phyloP scores from a whole-genome alignment of 2,113 vertebrate species.

The Arizona elegans region DNA sequence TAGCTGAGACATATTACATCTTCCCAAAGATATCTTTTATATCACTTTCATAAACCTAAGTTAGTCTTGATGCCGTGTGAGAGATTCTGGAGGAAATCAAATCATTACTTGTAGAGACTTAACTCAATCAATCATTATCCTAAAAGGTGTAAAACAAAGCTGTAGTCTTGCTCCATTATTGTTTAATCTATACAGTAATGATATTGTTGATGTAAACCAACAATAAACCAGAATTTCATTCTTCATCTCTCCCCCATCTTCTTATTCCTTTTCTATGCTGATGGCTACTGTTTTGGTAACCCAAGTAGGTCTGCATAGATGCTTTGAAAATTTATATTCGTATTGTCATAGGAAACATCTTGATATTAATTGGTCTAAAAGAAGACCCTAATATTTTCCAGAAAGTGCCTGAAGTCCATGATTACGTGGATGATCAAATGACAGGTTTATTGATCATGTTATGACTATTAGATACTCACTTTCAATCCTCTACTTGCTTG shows the following conservation, averaged over 20 bases:
- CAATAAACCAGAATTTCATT: not conserved
- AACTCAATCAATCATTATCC: not conserved
- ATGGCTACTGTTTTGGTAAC: not conserved
- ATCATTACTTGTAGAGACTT: not conserved
- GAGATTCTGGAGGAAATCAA: not conserved
- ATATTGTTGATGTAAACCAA: not conserved
- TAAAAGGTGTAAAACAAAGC: not conserved
- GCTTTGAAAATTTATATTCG: not conserved
- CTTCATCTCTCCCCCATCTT: not conserved
- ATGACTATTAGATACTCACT: not conserved
- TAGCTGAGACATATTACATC: not conserved
- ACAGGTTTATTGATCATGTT: not conserved
- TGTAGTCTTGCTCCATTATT: not conserved
- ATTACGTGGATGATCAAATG: not conserved
- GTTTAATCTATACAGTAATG: not conserved
- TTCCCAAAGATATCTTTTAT: not conserved
- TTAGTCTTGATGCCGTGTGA: not conserved
- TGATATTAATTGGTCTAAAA: not conserved
- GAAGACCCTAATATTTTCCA: not conserved
- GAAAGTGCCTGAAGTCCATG: not conserved
- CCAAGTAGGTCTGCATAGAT: not conserved
- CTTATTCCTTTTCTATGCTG: not conserved
- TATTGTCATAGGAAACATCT: not conserved
- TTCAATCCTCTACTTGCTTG: not conserved
- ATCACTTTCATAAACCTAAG: not conserved